A percentile compares a stretch with the other conserved stretches of the same genome.
Evolutionary conservation across 2,888 invertebrate genomes (phyloP).

Genomic region (Chrysodeixis includens): DNA sequence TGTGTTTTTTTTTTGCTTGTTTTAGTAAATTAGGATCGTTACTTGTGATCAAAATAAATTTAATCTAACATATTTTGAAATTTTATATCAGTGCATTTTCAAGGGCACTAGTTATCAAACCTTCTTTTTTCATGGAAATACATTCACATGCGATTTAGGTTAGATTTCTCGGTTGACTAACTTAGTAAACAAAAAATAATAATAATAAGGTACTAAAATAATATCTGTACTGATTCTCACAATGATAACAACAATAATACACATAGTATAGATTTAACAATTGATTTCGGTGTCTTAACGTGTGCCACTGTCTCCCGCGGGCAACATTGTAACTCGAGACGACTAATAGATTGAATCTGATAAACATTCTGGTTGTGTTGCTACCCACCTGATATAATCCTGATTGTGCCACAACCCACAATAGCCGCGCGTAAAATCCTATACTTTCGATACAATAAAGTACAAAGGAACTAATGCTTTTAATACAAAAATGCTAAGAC

Average conservation of each 20-base stretch:
- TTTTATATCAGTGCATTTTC: no score
- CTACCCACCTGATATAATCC: slow-evolving; percentile 3
- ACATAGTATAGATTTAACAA: slow-evolving; percentile 5
- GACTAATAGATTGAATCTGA: slow-evolving; percentile 1
- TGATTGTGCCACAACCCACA: background rate
- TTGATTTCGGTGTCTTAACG: background rate
- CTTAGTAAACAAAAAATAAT: no score
- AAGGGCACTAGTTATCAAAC: no score
- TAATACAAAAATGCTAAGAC: background rate
- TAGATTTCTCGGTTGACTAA: no score
- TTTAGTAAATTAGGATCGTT: no score
- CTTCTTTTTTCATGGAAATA: no score
- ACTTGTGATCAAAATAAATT: no score
- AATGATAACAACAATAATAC: background rate
- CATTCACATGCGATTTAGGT: no score
- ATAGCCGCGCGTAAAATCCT: background rate
- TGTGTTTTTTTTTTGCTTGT: no score
- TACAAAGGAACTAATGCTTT: slow-evolving; percentile 3
- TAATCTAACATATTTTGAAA: no score
- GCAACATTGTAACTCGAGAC: background rate
- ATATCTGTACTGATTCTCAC: background rate
- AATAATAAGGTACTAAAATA: no score
- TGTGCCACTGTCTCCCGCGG: background rate
- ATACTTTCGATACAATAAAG: background rate
- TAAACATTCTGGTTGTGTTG: slow-evolving; percentile 5